Base-by-base conservation (phyloP, 1,140 invertebrate species). In the Galendromus occidentalis region DNA sequence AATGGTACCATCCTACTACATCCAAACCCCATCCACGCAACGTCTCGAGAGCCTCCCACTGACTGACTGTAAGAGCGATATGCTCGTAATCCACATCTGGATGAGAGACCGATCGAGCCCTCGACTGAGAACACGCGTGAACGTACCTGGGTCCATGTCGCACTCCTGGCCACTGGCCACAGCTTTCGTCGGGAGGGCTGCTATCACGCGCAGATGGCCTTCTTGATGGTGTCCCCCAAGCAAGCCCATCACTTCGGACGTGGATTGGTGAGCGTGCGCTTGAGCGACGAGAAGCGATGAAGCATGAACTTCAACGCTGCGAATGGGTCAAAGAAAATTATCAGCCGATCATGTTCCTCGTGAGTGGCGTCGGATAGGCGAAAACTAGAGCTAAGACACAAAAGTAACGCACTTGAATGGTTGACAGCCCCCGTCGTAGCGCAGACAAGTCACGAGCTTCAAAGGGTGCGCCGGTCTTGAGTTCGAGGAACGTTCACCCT, bases 141-240 rank as follows among this genome's bases (percentile, higher is more conserved):
- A 66, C 69, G 70, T 69, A 84, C 82, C 81, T 66, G 85, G 84
- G 71, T 85, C 85, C 83, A 86, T 86, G 69, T 86, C 85, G 73
- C 85, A 86, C 74, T 85, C 83, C 30, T 83, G 82, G 30, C 78
- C 75, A 39, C 80, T 82, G 6, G 64, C 65, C 7, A 20, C n/a
- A 51, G 28, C 55, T 67, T 82, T 79, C 20, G 77, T 72, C 73
- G 77, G 83, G 70, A 71, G 77, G 75, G 78, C 83, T 22, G 81
- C 76, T 69, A 79, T 78, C 72, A 83, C 78, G 42, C 70, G 73
- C 7, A 69, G 65, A 7, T 68, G 33, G 65, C 73, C 67, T 14
- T 73, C 69, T 72, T 75, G 75, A 66, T 72, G 74, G 25, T 70
- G 70, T 2, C 84, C 84, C 22, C 83, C 85, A 42, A 85, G 71